Conservation (phyloP, 1,140 invertebrate species). For the Penaeus indicus region DNA sequence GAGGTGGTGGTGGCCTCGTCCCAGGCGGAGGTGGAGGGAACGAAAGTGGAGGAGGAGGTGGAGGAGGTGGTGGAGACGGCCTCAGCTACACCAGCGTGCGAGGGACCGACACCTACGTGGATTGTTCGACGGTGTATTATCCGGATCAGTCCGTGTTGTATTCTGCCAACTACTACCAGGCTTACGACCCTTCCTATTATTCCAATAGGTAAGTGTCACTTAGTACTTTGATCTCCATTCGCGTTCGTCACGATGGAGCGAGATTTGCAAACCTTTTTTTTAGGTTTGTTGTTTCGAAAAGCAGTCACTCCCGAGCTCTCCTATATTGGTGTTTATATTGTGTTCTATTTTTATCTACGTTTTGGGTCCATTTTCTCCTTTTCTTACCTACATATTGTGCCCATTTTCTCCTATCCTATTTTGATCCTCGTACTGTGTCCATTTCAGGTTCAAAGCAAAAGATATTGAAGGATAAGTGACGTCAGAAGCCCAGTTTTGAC, state of each 20-base stretch:
- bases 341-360: background rate
- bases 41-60: conserved; percentile 21
- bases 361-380: background rate
- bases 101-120: conserved; percentile 40
- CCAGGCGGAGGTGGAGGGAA: conserved; percentile 13
- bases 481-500: background rate
- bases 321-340: background rate
- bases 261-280: too few relatives aligned
- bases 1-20: background rate
- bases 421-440: background rate
- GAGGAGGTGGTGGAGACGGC: conserved; percentile 4
- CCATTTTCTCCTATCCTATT: too few relatives aligned
- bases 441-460: conserved; percentile 12
- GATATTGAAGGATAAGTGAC: background rate
- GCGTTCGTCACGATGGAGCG: too few relatives aligned
- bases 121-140: conserved; percentile 53
- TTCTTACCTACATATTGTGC: background rate
- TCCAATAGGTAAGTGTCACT: conserved; percentile 23
- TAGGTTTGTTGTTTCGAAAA: too few relatives aligned
- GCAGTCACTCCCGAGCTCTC: too few relatives aligned
- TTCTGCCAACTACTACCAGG: conserved; percentile 58
- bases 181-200: conserved; percentile 34
- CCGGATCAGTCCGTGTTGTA: conserved; percentile 60
- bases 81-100: conserved; percentile 35
- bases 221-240: background rate